These are phyloP conservation scores for Synanthedon formicaeformis DNA, from an alignment of 2,888 invertebrate genomes.

Conservation along the genomic window DNA sequence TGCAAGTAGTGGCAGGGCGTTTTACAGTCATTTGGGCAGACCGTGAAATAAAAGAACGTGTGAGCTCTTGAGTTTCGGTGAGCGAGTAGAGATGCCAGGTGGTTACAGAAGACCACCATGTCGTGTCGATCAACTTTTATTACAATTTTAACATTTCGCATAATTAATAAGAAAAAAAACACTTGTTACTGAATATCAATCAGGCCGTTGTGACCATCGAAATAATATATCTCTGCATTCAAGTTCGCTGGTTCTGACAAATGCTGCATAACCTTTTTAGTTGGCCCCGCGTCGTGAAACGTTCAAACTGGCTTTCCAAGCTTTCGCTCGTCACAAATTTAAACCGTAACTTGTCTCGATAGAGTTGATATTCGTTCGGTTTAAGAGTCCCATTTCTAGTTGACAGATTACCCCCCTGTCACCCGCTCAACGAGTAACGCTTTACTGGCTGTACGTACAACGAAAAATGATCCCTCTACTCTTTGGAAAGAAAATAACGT, in stretches of 20 bases:
- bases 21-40: no score
- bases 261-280: constrained; percentile 19
- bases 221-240: no score
- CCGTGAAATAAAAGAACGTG: no score
- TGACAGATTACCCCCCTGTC: constrained; percentile 30
- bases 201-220: constrained; percentile 4
- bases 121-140: no score
- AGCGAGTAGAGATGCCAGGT: no score
- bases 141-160: no score
- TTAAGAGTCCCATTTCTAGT: constrained; percentile 9
- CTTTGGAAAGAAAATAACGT: constrained; percentile 26
- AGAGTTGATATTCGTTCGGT: constrained; percentile 18
- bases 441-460: constrained; percentile 12
- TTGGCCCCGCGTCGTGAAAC: constrained; percentile 16
- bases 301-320: constrained; percentile 11
- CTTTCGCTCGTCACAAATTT: constrained; percentile 5
- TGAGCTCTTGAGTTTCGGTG: no score
- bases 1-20: no score
- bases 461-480: constrained; percentile 39
- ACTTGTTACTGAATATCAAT: constrained; percentile 18
- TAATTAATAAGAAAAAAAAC: no score
- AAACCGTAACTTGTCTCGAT: constrained; percentile 5
- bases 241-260: constrained; percentile 7
- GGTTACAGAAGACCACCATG: no score
- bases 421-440: constrained; percentile 3